A percentile compares a stretch with the other conserved stretches of the same genome.
These are phyloP conservation scores for Pandion haliaetus DNA, from an alignment of 2,113 vertebrate genomes.

Conservation along the genomic window DNA sequence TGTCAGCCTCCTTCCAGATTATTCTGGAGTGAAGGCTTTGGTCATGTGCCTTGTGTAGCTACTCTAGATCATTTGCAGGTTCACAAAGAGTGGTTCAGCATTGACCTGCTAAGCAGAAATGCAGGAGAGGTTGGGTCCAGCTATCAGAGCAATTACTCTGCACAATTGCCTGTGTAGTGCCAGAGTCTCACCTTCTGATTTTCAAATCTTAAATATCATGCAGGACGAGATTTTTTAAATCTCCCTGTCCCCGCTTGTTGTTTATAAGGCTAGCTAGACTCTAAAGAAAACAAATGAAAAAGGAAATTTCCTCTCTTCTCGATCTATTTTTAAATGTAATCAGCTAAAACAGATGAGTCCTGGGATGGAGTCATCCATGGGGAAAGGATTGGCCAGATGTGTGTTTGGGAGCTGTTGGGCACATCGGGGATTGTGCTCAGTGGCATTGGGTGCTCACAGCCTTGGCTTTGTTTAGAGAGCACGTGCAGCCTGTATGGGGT, in stretches of 20 bases:
- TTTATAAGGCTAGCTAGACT: background rate
- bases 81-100: background rate
- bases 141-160: background rate
- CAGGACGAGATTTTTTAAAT: background rate
- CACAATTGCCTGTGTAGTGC: background rate
- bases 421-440: background rate
- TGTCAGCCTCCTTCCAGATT: background rate
- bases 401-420: background rate
- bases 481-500: fast-evolving
- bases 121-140: background rate
- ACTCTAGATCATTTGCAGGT: background rate
- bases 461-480: background rate
- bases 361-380: background rate
- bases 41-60: background rate
- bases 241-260: background rate
- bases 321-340: background rate
- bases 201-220: background rate
- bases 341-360: background rate
- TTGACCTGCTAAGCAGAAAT: background rate
- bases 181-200: background rate
- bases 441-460: background rate
- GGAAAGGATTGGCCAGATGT: background rate
- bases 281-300: background rate
- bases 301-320: background rate
- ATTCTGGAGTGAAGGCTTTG: background rate